phyloP scores from a whole-genome alignment of 2,113 vertebrate genomes.

The Varanus salvator region DNA sequence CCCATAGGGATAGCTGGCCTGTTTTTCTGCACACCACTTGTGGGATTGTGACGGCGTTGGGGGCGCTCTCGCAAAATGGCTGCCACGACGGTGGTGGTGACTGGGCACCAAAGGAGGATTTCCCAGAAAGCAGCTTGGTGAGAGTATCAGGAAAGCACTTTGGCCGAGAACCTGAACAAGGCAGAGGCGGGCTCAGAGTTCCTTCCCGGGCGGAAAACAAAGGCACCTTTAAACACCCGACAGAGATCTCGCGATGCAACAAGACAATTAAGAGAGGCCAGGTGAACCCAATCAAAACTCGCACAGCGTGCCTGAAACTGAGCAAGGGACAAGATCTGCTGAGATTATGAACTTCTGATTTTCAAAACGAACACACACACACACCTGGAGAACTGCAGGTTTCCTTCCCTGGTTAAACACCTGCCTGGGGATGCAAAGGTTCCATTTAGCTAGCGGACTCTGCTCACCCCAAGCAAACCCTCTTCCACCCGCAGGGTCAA shows the following conservation, averaged over 20 bases:
- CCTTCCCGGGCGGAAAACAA: constrained; percentile 5
- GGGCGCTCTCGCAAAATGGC: no score
- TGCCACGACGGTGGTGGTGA: no score
- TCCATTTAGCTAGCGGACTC: not conserved
- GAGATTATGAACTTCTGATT: not conserved
- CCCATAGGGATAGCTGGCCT: no score
- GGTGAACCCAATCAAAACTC: not conserved
- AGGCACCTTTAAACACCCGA: not conserved
- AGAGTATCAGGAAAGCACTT: no score
- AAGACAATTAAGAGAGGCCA: not conserved
- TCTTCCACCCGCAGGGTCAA: not conserved
- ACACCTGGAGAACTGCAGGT: not conserved
- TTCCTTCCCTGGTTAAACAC: not conserved
- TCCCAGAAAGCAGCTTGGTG: no score
- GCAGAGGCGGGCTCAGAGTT: not conserved
- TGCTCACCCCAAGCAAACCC: not conserved
- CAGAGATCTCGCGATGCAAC: not conserved
- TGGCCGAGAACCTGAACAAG: no score
- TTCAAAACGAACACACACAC: no score
- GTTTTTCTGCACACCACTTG: no score
- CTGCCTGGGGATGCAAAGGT: not conserved
- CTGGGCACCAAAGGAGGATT: no score
- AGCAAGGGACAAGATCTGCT: not conserved
- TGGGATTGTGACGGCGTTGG: no score
- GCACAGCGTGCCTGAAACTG: not conserved